A percentile compares a stretch with the other conserved stretches of the same genome.
Evolutionary conservation across 2,888 invertebrate species (phyloP).

Genomic region (Drymonia ruficornis): DNA sequence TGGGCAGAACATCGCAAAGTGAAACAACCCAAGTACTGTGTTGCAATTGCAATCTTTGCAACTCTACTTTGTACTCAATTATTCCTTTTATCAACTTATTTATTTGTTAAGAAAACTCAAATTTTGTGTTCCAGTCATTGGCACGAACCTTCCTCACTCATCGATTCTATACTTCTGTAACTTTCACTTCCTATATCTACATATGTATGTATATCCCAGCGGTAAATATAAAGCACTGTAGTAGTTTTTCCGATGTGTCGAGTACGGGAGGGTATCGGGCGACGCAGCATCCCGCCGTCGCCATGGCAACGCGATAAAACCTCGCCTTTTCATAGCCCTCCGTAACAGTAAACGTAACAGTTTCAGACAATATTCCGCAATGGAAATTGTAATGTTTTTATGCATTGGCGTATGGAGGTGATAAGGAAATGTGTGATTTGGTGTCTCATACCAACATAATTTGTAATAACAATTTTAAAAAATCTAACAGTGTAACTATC

Average conservation of each 20-base stretch:
- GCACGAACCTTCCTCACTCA: neutral
- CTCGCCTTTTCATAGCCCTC: conserved; percentile 82
- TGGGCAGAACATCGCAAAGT: too few species aligned
- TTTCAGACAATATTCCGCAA: conserved; percentile 45
- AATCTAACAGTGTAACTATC: too few species aligned
- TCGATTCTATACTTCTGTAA: conserved; percentile 14
- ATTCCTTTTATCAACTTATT: too few species aligned
- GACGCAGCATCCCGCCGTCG: conserved; percentile 76
- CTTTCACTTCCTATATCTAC: conserved; percentile 47
- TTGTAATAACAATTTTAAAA: too few species aligned
- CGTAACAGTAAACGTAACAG: conserved; percentile 59
- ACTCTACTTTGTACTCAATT: too few species aligned
- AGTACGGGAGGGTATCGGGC: conserved; percentile 69
- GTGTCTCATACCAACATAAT: neutral
- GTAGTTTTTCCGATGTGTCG: conserved; percentile 75
- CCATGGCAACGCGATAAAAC: conserved; percentile 84
- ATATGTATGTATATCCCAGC: conserved; percentile 50
- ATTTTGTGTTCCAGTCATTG: conserved; percentile 27
- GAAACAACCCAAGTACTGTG: too few species aligned
- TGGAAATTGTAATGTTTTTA: conserved; percentile 35
- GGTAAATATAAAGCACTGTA: conserved; percentile 68
- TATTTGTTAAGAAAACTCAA: conserved; percentile 6
- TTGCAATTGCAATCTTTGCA: too few species aligned
- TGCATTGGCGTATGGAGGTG: conserved; percentile 16
- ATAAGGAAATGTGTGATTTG: conserved; percentile 1